A percentile compares a stretch with the other conserved stretches of the same genome.
Conservation (phyloP, 2,113 vertebrate species). For the Maylandia zebra region DNA sequence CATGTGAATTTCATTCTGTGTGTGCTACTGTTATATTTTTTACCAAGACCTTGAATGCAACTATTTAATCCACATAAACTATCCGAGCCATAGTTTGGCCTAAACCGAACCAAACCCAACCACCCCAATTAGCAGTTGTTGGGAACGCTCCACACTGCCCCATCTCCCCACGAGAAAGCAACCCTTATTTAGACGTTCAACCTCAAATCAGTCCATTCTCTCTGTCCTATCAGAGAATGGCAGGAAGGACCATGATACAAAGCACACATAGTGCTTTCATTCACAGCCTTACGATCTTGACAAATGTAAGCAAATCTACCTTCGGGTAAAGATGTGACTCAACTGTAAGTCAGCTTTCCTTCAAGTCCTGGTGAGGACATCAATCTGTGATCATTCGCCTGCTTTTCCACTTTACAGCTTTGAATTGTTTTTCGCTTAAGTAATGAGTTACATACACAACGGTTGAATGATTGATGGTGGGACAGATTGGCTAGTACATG, state of each 20-base stretch:
- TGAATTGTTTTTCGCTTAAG: not conserved
- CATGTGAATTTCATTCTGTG: not conserved
- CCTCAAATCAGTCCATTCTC: not conserved
- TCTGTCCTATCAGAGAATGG: not conserved
- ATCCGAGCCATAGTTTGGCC: rapidly evolving
- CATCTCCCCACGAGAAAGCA: not conserved
- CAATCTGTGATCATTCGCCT: not conserved
- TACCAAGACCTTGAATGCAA: not conserved
- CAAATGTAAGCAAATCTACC: not conserved
- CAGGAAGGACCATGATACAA: rapidly evolving
- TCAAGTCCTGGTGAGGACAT: not conserved
- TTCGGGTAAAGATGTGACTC: not conserved
- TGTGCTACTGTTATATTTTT: not conserved
- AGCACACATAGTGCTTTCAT: not conserved
- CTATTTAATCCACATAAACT: not conserved
- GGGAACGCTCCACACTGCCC: not conserved
- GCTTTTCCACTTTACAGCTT: not conserved
- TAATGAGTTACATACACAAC: conserved; percentile 15
- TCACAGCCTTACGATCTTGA: not conserved
- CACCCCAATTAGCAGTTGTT: not conserved
- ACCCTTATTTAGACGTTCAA: not conserved
- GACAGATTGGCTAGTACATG: conserved; percentile 11
- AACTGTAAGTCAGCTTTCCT: not conserved
- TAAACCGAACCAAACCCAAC: not conserved
- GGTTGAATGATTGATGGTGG: conserved; percentile 19